Base-by-base conservation (phyloP, 1,140 invertebrate genomes). In the Drosophila rufa region DNA sequence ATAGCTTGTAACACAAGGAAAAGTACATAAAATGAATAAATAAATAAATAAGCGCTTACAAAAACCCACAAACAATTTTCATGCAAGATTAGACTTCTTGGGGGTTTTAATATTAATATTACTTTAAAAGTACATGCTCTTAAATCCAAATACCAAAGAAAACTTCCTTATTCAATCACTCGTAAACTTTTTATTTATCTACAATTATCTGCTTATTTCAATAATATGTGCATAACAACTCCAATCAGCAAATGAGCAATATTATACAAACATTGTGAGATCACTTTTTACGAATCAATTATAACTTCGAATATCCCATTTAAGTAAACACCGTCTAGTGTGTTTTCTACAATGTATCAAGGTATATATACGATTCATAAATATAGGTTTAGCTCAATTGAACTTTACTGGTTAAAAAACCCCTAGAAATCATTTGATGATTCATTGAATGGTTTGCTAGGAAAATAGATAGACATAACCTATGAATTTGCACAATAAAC, bases 171-270 rank as follows among this genome's bases (percentile, higher is more conserved):
- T 22, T 22, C 36, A 55, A 14, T 40, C 53, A 55, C 4, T 15
- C 15, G 53, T n/a, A 14, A 0, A 22, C 14, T 38, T 22, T 9
- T 55, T 55, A 40, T 55, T 55, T 55, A 14, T 55, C 19, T 11
- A 11, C 53, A 55, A 55, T 55, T 55, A 25, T 40, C 19, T 22
- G 53, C 19, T 40, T 40, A 25, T 55, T 40, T 55, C 14, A 40
- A 55, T 55, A 55, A 40, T 55, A 55, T 55, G 40, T 40, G 14
- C 19, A 15, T 11, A 40, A 15, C 19, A 55, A 25, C 19, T 25
- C 36, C 12, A 55, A n/a, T 36, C 53, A 40, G 36, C 53, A 55
- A 55, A 40, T 55, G 2, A 55, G 51, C 51, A 55, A 55, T 38
- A 55, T 55, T 22, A 22, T 15, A 2, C 36, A 55, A 55, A 38